Evolutionary conservation across 1,140 invertebrate species (phyloP), one percentile per base, ranked within the genome.

Genomic region (Lerema accius): DNA sequence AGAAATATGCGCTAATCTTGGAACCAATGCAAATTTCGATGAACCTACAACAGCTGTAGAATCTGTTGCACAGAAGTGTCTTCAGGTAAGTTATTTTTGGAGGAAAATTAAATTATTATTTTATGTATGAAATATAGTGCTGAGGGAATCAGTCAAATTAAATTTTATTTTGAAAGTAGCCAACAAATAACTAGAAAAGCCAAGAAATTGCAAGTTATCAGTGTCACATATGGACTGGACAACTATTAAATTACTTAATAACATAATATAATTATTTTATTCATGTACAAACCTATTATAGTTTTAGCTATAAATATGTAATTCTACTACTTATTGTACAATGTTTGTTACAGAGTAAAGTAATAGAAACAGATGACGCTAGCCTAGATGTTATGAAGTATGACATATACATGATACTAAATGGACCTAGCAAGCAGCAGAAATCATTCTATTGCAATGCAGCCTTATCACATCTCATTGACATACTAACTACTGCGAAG

Each of bases 391-490:
- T 86, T 0, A 90, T 89, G 87, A 87, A 78, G 64, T 71, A 79
- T 42, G 87, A 90, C 37, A 77, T 73, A 49, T 71, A 78, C n/a
- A 59, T 72, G 3, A 63, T 90, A 66, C 62, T 89, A 43, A 60
- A 83, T 71, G 87, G 87, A 0, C 84, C 87, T 4, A 83, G 74
- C 68, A 72, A 76, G 51, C 76, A 81, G 1, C 82, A 85, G 5
- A 75, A 71, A 11, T 40, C 70, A 9, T 66, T 75, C 50, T 90
- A 90, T 46, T 80, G 76, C 67, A 86, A 90, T 82, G 76, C 91
- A 17, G 93, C 94, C 0, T 76, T 96, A 0, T 94, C 93, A 13
- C 93, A 96, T 82, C 65, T 95, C 1, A 84, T 93, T 26, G 60
- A 84, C 2, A 80, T 95, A 58, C 72, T 95, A 10, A 79, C 71